phyloP scores from a whole-genome alignment of 2,888 invertebrate species.

The Acrobasis suavella region DNA sequence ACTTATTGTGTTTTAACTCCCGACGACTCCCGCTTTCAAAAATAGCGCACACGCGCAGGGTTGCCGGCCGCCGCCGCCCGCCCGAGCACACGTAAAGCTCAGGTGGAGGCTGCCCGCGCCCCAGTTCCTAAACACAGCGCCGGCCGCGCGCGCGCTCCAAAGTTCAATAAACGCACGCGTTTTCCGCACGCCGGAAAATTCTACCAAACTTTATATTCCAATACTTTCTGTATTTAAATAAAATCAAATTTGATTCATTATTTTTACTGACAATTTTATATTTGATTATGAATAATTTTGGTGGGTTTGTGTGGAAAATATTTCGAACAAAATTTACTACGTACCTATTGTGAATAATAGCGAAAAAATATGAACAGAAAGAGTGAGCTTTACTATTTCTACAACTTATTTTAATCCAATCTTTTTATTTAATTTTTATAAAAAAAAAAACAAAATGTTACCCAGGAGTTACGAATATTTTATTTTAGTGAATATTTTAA shows the following conservation, averaged over 20 bases:
- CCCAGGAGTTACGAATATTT: background rate
- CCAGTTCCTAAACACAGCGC: slow-evolving; percentile 54
- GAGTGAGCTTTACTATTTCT: background rate
- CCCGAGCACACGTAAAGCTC: slow-evolving; percentile 23
- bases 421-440: background rate
- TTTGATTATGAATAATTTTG: background rate
- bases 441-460: slow-evolving; percentile 5
- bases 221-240: no score
- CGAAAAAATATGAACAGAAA: background rate
- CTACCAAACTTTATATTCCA: background rate
- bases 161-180: slow-evolving; percentile 13
- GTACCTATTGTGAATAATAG: no score
- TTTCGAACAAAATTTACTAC: background rate
- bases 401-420: background rate
- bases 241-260: no score
- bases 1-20: no score
- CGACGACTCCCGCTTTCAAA: no score
- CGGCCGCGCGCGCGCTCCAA: slow-evolving; percentile 47
- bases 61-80: slow-evolving; percentile 11
- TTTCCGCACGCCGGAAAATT: slow-evolving; percentile 11
- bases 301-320: background rate
- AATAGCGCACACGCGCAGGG: background rate
- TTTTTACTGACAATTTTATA: background rate
- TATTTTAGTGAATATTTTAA: slow-evolving; percentile 13
- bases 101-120: slow-evolving; percentile 36